Base-by-base conservation (phyloP, 2,797 vertebrate genomes). In the Saxicola maurus region DNA sequence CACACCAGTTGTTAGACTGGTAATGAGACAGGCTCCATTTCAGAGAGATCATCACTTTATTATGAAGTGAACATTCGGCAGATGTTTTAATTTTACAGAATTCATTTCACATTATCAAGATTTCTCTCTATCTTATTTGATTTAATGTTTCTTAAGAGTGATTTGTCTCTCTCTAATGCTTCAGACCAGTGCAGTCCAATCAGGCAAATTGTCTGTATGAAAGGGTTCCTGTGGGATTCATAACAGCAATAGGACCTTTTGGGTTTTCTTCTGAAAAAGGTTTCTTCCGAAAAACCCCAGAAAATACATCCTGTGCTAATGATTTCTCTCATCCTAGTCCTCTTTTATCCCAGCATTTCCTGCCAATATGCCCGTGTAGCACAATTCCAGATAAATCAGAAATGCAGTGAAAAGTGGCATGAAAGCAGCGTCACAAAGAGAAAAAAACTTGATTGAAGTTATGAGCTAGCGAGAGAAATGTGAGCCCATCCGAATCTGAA, bases 401-500 rank as follows among this genome's bases (percentile, higher is more conserved):
- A 90, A 91, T 85, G 67, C 89, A 91, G 77, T 78, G 82, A 90
- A 95, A 95, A 96, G 94, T 89, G 82, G 92, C 93, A 95, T 96
- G 94, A 96, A 96, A 96, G 94, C 92, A 80, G 82, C 28, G 0
- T 87, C 93, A 87, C 86, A 71, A 51, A 87, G 90, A 86, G 82
- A 72, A 69, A 87, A 82, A 88, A 89, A 73, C 82, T 78, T 95
- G 94, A 96, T 95, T 96, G 95, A 96, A 96, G 95, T 96, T 94
- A 84, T 60, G 67, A 94, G 93, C 76, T 78, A 96, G 95, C 6
- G 11, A 94, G 92, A 95, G 90, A 94, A 95, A 95, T 94, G 90
- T 79, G 93, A 96, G 89, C 94, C 94, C 92, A 95, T 95, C 95
- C 43, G 51, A 93, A 96, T 94, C 92, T 91, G 96, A 95, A 96